phyloP scores from a whole-genome alignment of 2,113 vertebrate genomes.

The Lasiurus borealis region DNA sequence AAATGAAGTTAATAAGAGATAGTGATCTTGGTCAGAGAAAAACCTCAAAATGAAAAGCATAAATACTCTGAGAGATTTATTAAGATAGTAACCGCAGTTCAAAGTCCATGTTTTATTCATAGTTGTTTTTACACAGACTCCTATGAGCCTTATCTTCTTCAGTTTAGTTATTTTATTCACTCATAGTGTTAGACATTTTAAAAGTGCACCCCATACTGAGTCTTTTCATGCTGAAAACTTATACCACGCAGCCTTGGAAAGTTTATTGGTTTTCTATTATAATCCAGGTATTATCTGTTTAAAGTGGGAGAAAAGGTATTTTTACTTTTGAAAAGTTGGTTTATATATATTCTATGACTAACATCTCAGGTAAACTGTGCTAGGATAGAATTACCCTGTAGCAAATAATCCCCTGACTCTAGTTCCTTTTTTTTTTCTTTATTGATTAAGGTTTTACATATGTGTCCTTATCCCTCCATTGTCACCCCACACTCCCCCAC shows the following conservation, averaged over 20 bases:
- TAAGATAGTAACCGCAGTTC: neutral
- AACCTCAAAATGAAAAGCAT: neutral
- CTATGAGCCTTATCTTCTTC: neutral
- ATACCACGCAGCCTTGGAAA: neutral
- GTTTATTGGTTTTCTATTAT: neutral
- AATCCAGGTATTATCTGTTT: neutral
- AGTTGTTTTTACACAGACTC: neutral
- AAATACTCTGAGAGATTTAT: conserved; percentile 8
- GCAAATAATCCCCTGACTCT: neutral
- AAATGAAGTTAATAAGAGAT: neutral
- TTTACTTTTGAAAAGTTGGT: neutral
- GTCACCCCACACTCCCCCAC: no score
- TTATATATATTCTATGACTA: neutral
- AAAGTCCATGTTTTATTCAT: neutral
- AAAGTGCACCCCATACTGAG: neutral
- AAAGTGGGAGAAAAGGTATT: neutral
- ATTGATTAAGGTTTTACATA: no score
- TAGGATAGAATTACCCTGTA: neutral
- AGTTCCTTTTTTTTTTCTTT: neutral
- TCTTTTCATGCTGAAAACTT: neutral
- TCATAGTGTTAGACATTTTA: neutral
- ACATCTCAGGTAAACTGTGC: neutral
- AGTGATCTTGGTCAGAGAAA: neutral
- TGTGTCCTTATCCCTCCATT: no score
- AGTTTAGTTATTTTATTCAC: neutral